A percentile compares a stretch with the other conserved stretches of the same genome.
Evolutionary conservation across 2,797 vertebrate genomes (phyloP).

Genomic region (Etheostoma nigrum): DNA sequence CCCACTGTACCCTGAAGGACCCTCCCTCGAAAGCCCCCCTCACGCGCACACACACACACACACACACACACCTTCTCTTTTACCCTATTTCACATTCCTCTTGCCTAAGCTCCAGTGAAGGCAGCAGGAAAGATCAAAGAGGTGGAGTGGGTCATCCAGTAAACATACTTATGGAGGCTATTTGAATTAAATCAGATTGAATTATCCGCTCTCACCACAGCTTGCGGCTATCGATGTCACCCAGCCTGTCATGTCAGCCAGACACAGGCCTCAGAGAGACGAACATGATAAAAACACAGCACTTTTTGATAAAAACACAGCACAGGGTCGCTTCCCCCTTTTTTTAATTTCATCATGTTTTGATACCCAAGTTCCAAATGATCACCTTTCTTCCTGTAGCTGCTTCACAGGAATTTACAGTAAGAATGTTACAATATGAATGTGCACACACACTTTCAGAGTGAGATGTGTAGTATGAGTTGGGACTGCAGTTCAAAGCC

Average conservation of each 20-base stretch:
- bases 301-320: constrained; percentile 32
- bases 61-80: constrained; percentile 9
- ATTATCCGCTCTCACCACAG: constrained; percentile 54
- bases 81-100: constrained; percentile 28
- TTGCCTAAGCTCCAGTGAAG: constrained; percentile 34
- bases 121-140: constrained; percentile 64
- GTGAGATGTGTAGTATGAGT: neutral
- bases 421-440: constrained; percentile 8
- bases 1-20: constrained; percentile 65
- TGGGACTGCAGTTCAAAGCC: neutral
- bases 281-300: constrained; percentile 19
- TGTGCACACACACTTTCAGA: neutral
- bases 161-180: constrained; percentile 61
- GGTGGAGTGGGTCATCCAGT: constrained; percentile 48
- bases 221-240: constrained; percentile 41
- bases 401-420: constrained; percentile 7
- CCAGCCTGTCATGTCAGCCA: constrained; percentile 34
- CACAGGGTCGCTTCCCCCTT: constrained; percentile 22
- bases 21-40: constrained; percentile 45
- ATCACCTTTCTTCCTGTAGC: constrained; percentile 36
- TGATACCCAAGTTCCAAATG: constrained; percentile 11
- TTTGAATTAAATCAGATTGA: constrained; percentile 65
- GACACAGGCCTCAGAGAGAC: constrained; percentile 27
- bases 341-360: constrained; percentile 43
- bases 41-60: neutral